Base-by-base conservation (phyloP, 2,888 invertebrate species). In the Netelia melanura region DNA sequence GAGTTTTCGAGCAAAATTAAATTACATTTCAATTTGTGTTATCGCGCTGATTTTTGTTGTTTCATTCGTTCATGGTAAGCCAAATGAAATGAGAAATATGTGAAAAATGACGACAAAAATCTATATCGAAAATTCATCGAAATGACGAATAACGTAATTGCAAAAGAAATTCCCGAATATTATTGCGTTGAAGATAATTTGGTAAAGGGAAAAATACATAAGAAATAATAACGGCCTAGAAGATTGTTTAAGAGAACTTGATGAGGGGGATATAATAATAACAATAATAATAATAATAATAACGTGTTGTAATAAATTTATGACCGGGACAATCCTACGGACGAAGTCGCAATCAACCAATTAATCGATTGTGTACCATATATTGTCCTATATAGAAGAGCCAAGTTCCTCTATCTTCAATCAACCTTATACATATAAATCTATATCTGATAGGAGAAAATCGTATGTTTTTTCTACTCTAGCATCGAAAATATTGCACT, bases 151-250 rank as follows among this genome's bases (percentile, higher is more conserved):
- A 44, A 23, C 38, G 1, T 14, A n/a, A 70, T 58, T 44, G 44
- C 3, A 43, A 9, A 10, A 14, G 11, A 70, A 67, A 21, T 14
- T 23, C 52, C 52, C 30, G 23, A 38, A 68, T 8, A 25, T 68
- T 8, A 25, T 68, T 72, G 25, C 43, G 25, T 25, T 43, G 25
- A 58, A 1, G 21, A 58, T 56, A 43, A 71, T 64, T 52, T 17
- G 25, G n/a, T 21, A 30, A 72, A 25, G 61, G 72, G 61, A 38
- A 48, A 14, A 54, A 85, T 75, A 61, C 17, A 65, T 44, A 56
- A 80, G 61, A 81, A 77, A 71, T 62, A 80, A 81, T 81, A 84
- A 86, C 87, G 87, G 87, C 87, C 87, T 88, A 88, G 82, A 84
- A 71, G 62, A 83, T 65, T 80, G 78, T 64, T 64, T 75, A 52